Evolutionary conservation across 2,113 vertebrate genomes (phyloP).

Genomic region (Heterochromis multidens): DNA sequence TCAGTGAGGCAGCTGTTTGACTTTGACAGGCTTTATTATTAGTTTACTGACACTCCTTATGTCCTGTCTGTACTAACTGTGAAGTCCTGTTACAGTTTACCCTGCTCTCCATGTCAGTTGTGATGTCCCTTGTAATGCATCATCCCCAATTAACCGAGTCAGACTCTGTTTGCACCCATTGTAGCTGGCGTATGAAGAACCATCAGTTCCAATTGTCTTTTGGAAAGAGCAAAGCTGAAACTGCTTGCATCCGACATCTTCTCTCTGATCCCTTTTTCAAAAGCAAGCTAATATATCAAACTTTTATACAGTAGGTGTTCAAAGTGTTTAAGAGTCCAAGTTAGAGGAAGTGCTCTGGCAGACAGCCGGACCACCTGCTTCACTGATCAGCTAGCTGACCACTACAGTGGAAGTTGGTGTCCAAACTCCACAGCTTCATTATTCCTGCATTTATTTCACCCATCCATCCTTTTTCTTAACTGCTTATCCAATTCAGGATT

Average conservation of each 20-base stretch:
- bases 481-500: neutral
- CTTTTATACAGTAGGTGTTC: neutral
- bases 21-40: neutral
- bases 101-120: neutral
- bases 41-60: neutral
- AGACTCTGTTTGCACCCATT: neutral
- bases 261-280: neutral
- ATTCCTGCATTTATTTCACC: neutral
- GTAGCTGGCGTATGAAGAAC: neutral
- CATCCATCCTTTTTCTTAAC: neutral
- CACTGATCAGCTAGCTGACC: neutral
- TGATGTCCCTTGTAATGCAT: constrained; percentile 6
- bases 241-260: neutral
- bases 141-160: constrained; percentile 16
- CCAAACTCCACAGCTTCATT: neutral
- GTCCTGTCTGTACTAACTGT: neutral
- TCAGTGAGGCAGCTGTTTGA: neutral
- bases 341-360: constrained; percentile 16
- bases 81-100: constrained; percentile 4
- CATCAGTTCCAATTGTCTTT: neutral
- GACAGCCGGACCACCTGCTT: constrained; percentile 28
- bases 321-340: constrained; percentile 16
- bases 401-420: neutral
- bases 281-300: neutral
- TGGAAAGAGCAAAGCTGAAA: neutral